A percentile compares a stretch with the other conserved stretches of the same genome.
These are phyloP conservation scores for Chelon auratus DNA, from an alignment of 2,797 vertebrate genomes.

Conservation along the genomic window DNA sequence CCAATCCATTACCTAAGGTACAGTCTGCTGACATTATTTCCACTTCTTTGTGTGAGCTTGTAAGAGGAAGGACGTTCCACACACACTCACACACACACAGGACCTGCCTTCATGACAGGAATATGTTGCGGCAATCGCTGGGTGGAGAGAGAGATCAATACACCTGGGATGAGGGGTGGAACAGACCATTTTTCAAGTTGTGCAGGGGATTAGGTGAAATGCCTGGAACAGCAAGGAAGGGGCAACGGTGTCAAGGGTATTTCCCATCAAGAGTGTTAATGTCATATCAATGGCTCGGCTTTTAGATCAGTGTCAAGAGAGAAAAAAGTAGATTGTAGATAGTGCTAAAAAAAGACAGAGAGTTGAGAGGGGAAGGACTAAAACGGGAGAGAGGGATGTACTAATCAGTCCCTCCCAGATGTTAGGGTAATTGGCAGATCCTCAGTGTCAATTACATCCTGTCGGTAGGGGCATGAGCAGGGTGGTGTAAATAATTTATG, in stretches of 20 bases:
- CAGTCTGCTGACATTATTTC: constrained; percentile 73
- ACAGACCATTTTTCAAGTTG: constrained; percentile 71
- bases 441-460: constrained; percentile 73
- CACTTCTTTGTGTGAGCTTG: constrained; percentile 64
- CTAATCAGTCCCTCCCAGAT: constrained; percentile 69
- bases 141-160: constrained; percentile 70
- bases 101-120: constrained; percentile 33
- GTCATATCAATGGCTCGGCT: constrained; percentile 54
- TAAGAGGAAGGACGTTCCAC: constrained; percentile 57
- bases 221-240: constrained; percentile 45
- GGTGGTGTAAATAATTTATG: constrained; percentile 74
- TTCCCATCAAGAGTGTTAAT: constrained; percentile 64
- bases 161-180: constrained; percentile 68
- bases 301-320: constrained; percentile 31
- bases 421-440: constrained; percentile 72
- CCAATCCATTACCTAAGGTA: constrained; percentile 72
- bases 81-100: constrained; percentile 27
- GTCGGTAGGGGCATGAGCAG: constrained; percentile 46
- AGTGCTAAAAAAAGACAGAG: constrained; percentile 13
- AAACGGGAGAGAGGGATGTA: constrained; percentile 53
- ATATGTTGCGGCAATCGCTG: constrained; percentile 45
- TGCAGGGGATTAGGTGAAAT: constrained; percentile 47
- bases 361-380: constrained; percentile 31
- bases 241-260: constrained; percentile 71
- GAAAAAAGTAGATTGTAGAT: constrained; percentile 4